These are phyloP conservation scores for Gasterosteus aculeatus DNA, from an alignment of 2,113 vertebrate genomes.

Conservation along the genomic window DNA sequence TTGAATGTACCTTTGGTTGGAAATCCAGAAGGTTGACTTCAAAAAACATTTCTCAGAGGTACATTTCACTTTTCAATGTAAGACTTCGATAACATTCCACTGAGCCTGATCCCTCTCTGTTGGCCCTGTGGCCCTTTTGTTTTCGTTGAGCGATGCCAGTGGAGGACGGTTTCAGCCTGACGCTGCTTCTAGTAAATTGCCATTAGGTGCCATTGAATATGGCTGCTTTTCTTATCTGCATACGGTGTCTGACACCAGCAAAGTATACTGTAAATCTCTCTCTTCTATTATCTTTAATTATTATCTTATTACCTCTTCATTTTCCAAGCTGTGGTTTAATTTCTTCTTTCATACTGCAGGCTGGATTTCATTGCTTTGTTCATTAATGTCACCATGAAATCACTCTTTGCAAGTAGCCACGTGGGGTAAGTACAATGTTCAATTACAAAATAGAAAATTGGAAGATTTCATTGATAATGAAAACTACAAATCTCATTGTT, in stretches of 20 bases:
- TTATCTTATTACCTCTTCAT: not conserved
- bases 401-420: constrained; percentile 19
- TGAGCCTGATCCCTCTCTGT: constrained; percentile 2
- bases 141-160: constrained; percentile 11
- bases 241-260: constrained; percentile 18
- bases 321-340: constrained; percentile 19
- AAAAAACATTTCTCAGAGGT: not conserved
- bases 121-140: constrained; percentile 29
- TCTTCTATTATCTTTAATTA: constrained; percentile 13
- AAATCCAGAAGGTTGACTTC: constrained; percentile 13
- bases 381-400: constrained; percentile 42
- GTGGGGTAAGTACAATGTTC: constrained; percentile 39
- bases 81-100: constrained; percentile 8
- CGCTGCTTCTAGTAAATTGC: constrained; percentile 43
- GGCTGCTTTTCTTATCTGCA: constrained; percentile 42
- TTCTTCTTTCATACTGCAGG: constrained; percentile 18
- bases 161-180: constrained; percentile 26
- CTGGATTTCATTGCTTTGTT: constrained; percentile 44
- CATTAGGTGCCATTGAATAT: constrained; percentile 12
- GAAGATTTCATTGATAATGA: constrained; percentile 41
- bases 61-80: not conserved
- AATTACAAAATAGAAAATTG: constrained; percentile 28
- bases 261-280: constrained; percentile 12
- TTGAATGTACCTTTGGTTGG: not conserved
- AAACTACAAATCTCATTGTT: constrained; percentile 37